Evolutionary conservation across 2,888 invertebrate genomes (phyloP).

Genomic region (Cryptocephalus moraei): DNA sequence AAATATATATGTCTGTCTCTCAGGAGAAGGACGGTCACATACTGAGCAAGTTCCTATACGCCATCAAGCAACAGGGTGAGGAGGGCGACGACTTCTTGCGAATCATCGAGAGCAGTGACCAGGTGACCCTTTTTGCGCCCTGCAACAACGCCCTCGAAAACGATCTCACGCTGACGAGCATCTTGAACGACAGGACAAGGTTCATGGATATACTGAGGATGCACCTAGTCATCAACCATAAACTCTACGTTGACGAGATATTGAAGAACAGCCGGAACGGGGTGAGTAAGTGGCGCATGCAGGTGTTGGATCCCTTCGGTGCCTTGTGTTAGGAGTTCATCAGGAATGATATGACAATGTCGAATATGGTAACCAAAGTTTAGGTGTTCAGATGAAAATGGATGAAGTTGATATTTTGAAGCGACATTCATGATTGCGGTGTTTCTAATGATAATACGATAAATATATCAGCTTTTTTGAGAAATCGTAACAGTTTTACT

Average conservation of each 20-base stretch:
- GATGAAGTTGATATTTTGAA: too few relatives aligned
- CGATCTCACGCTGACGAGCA: conserved; percentile 54
- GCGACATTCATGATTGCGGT: too few relatives aligned
- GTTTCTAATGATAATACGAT: too few relatives aligned
- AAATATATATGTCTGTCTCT: neutral
- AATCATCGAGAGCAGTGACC: conserved; percentile 57
- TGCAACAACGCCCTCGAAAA: conserved; percentile 80
- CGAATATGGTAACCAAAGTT: too few relatives aligned
- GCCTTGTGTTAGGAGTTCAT: too few relatives aligned
- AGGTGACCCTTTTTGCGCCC: conserved; percentile 81
- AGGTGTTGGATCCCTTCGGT: too few relatives aligned
- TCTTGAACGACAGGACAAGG: conserved; percentile 57
- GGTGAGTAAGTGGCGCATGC: conserved; percentile 13
- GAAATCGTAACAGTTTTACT: too few relatives aligned
- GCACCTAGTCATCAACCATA: conserved; percentile 64
- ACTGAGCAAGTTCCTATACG: conserved; percentile 71
- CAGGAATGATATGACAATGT: too few relatives aligned
- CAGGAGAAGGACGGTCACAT: conserved; percentile 66
- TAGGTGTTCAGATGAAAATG: too few relatives aligned
- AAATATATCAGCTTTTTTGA: too few relatives aligned
- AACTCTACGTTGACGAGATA: conserved; percentile 66
- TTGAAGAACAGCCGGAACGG: conserved; percentile 48
- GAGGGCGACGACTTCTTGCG: conserved; percentile 65
- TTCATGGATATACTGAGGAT: conserved; percentile 70
- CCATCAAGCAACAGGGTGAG: conserved; percentile 58